Conservation (phyloP, 2,888 invertebrate species). For the Muschampia plurimacula region DNA sequence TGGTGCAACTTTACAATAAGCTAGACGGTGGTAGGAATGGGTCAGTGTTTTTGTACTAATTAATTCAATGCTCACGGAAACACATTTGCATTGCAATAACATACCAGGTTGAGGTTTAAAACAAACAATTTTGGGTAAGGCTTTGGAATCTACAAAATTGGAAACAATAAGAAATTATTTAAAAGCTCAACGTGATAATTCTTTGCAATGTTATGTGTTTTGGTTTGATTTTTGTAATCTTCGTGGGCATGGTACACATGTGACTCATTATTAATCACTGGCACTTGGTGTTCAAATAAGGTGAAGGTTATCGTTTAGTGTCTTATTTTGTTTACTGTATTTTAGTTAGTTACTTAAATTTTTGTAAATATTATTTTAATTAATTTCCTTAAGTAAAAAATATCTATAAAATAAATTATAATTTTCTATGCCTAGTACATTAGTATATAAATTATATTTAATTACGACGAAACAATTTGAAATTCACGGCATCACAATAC, state of each 20-base stretch:
- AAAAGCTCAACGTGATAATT: constrained; percentile 18
- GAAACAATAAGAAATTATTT: background rate
- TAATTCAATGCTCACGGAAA: constrained; percentile 11
- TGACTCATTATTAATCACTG: too few relatives aligned
- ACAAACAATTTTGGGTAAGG: background rate
- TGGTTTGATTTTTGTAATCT: background rate
- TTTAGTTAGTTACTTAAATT: background rate
- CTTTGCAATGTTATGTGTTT: background rate
- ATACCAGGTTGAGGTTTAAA: background rate
- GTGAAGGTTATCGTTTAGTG: too few relatives aligned
- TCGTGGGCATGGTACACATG: background rate
- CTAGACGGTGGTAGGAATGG: constrained; percentile 23
- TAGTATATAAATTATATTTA: too few relatives aligned
- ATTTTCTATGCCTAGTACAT: too few relatives aligned
- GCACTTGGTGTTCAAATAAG: too few relatives aligned
- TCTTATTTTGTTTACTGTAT: background rate
- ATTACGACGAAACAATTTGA: too few relatives aligned
- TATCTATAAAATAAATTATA: too few relatives aligned
- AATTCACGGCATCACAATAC: too few relatives aligned
- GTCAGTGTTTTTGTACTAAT: constrained; percentile 13
- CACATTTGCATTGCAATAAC: constrained; percentile 5
- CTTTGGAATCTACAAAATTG: background rate
- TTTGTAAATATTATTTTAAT: too few relatives aligned
- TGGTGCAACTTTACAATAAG: constrained; percentile 26
- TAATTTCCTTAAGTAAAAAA: too few relatives aligned